These are phyloP conservation scores for Apamea crenata DNA, from an alignment of 2,888 invertebrate species.

Conservation along the genomic window DNA sequence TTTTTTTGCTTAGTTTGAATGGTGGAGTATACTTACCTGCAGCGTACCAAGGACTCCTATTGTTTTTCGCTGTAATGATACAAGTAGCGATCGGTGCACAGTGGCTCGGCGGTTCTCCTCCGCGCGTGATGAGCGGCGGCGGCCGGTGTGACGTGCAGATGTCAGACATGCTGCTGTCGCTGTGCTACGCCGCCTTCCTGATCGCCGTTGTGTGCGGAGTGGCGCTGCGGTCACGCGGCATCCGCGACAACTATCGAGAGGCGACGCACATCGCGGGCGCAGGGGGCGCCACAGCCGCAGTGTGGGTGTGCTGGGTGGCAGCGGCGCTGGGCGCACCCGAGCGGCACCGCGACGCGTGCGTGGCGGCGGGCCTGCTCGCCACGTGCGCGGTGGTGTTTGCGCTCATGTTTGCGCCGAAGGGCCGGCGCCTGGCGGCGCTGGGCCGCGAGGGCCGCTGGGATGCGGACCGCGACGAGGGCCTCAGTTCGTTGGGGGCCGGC, in stretches of 20 bases:
- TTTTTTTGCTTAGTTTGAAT: constrained; percentile 97
- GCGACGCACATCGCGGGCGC: constrained; percentile 97
- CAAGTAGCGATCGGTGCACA: constrained; percentile 96
- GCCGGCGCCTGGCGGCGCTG: constrained; percentile 97
- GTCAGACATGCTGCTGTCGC: constrained; percentile 93
- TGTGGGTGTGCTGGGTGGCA: constrained; percentile 96
- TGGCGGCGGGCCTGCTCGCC: constrained; percentile 96
- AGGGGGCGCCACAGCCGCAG: constrained; percentile 95
- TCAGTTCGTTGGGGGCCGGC: constrained; percentile 94
- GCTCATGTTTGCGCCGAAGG: constrained; percentile 98
- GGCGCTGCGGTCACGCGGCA: constrained; percentile 96
- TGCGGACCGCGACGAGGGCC: constrained; percentile 95
- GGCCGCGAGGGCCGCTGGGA: constrained; percentile 96
- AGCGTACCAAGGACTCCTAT: constrained; percentile 96
- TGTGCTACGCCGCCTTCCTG: constrained; percentile 96
- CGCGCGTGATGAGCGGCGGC: constrained; percentile 82
- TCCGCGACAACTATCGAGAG: constrained; percentile 98
- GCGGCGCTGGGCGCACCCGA: constrained; percentile 95
- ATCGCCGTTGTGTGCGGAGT: constrained; percentile 96
- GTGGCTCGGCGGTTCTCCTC: constrained; percentile 96
- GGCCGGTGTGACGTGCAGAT: constrained; percentile 92
- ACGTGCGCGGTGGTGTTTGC: constrained; percentile 96
- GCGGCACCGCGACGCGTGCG: constrained; percentile 95
- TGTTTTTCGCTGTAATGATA: constrained; percentile 97
- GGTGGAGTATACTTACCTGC: constrained; percentile 97